Percentiles rank a stretch among this genome's conserved stretches.
Conservation (phyloP, 2,888 invertebrate species). For the Kuschelorhynchus macadamiae region DNA sequence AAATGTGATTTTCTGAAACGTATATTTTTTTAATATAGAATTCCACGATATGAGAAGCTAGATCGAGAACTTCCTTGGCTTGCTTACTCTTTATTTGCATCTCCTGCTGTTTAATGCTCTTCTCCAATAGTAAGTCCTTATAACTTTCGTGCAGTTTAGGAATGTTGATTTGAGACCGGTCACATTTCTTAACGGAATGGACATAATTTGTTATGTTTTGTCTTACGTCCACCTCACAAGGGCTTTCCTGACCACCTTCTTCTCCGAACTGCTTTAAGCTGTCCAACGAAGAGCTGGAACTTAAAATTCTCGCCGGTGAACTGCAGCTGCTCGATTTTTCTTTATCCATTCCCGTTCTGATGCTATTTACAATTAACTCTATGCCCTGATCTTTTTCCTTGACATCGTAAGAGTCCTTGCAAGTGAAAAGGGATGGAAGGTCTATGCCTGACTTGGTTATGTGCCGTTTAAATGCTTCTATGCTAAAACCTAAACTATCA, state of each 20-base stretch:
- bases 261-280: conserved; percentile 68
- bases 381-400: conserved; percentile 58
- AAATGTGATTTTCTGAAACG: conserved; percentile 67
- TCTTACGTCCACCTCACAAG: conserved; percentile 65
- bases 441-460: conserved; percentile 61
- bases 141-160: conserved; percentile 25
- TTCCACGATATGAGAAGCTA: conserved; percentile 64
- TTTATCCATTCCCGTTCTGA: conserved; percentile 55
- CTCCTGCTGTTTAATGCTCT: conserved; percentile 43
- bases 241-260: conserved; percentile 68
- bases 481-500: conserved; percentile 67
- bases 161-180: conserved; percentile 10
- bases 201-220: conserved; percentile 66
- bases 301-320: conserved; percentile 64
- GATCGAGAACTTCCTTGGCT: conserved; percentile 62
- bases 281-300: conserved; percentile 66
- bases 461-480: conserved; percentile 64
- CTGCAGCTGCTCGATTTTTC: conserved; percentile 53
- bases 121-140: conserved; percentile 33
- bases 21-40: conserved; percentile 67
- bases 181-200: conserved; percentile 62
- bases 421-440: conserved; percentile 57
- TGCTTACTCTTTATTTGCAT: conserved; percentile 61
- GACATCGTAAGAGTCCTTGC: conserved; percentile 55
- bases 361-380: conserved; percentile 58